phyloP scores from a whole-genome alignment of 2,113 vertebrate genomes.

The Percopsis transmontana region DNA sequence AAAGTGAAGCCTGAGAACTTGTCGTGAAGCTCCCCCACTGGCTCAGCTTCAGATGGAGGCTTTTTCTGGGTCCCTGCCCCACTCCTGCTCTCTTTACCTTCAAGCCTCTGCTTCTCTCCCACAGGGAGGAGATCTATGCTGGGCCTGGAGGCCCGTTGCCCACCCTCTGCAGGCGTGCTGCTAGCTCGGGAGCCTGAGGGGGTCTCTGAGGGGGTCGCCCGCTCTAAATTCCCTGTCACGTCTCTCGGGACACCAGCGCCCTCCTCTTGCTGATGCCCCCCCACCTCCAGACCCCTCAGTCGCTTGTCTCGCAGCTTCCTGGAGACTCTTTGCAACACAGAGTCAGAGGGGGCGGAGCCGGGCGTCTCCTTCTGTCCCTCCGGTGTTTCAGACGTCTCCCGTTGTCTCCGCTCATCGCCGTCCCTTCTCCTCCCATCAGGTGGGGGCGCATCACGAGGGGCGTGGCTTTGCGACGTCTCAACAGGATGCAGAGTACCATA shows the following conservation, averaged over 20 bases:
- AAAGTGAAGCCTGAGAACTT: conserved; percentile 69
- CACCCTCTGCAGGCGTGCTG: conserved; percentile 28
- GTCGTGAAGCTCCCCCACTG: conserved; percentile 13
- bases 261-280: neutral
- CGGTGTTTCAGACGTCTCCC: neutral
- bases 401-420: conserved; percentile 5
- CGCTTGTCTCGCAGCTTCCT: conserved; percentile 52
- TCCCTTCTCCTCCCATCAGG: neutral
- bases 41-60: neutral
- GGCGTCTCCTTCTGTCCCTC: neutral
- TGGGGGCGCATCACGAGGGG: neutral
- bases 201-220: neutral
- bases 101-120: neutral
- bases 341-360: neutral
- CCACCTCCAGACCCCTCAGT: conserved; percentile 27
- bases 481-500: neutral
- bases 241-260: neutral
- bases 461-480: conserved; percentile 23
- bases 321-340: conserved; percentile 54
- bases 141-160: conserved; percentile 10
- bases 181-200: conserved; percentile 4
- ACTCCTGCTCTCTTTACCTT: neutral
- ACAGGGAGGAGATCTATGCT: neutral
- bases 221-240: conserved; percentile 3
- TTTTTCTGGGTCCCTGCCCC: neutral